A percentile compares a stretch with the other conserved stretches of the same genome.
Evolutionary conservation across 2,113 vertebrate genomes (phyloP).

Genomic region (Thalassoma bifasciatum): DNA sequence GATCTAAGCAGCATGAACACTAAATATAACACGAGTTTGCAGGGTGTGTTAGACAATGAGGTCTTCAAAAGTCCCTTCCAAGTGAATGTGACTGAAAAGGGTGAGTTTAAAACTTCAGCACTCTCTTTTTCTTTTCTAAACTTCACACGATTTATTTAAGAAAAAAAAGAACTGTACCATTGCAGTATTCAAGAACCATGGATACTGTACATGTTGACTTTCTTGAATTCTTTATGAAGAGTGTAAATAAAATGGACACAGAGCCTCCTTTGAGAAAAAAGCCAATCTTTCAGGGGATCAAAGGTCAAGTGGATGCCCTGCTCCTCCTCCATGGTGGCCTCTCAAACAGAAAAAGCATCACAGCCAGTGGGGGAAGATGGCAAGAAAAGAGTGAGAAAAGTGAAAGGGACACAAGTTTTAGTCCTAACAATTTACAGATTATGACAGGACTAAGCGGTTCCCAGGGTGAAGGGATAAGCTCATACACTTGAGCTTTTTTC

Average conservation of each 20-base stretch:
- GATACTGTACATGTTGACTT: background rate
- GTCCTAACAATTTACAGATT: conserved; percentile 69
- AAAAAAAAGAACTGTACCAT: background rate
- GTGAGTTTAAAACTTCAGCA: too few species aligned
- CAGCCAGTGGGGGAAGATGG: conserved; percentile 24
- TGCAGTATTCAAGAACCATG: background rate
- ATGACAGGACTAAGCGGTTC: conserved; percentile 74
- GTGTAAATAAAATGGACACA: background rate
- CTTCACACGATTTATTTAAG: too few species aligned
- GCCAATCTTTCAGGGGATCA: conserved; percentile 18
- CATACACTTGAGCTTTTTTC: conserved; percentile 71
- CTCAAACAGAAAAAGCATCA: conserved; percentile 1
- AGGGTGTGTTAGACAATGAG: too few species aligned
- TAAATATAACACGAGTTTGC: too few species aligned
- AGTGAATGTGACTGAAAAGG: too few species aligned
- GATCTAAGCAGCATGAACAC: too few species aligned
- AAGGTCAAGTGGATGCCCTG: conserved; percentile 21
- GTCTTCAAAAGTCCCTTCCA: too few species aligned
- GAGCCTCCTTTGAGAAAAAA: conserved; percentile 3
- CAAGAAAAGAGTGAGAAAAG: conserved; percentile 46
- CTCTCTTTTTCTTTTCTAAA: background rate
- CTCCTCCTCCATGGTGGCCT: conserved; percentile 11
- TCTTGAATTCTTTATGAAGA: background rate
- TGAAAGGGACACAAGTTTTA: conserved; percentile 64
- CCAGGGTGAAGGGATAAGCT: conserved; percentile 80